phyloP scores from a whole-genome alignment of 1,140 invertebrate genomes.

The Orius insidiosus region DNA sequence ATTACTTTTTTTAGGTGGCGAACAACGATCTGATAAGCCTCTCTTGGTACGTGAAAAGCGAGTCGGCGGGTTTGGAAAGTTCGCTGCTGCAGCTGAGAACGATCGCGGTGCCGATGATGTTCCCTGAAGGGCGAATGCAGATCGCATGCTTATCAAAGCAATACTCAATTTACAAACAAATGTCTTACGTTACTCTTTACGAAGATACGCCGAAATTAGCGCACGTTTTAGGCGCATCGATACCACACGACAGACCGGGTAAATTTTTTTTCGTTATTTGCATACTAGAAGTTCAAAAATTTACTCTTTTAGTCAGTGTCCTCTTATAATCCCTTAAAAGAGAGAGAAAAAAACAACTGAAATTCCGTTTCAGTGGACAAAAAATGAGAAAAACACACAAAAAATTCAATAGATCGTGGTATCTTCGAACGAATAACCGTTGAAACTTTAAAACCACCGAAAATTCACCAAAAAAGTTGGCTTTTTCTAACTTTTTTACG shows the following conservation, averaged over 20 bases:
- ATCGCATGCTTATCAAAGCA: slow-evolving; percentile 28
- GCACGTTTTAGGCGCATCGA: slow-evolving; percentile 28
- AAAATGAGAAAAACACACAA: no score
- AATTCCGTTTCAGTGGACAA: no score
- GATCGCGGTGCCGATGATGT: slow-evolving; percentile 24
- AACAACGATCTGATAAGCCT: slow-evolving; percentile 6
- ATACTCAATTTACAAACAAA: slow-evolving; percentile 26
- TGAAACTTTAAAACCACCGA: no score
- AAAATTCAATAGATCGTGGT: no score
- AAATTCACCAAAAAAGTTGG: no score
- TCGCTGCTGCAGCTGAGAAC: slow-evolving; percentile 1
- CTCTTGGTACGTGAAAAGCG: slow-evolving; percentile 6
- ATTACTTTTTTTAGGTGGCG: slow-evolving; percentile 2
- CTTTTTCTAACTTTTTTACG: no score
- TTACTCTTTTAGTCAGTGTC: no score
- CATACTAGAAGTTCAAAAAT: no score
- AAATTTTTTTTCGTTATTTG: no score
- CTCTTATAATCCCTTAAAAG: no score
- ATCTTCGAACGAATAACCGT: no score
- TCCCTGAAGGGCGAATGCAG: slow-evolving; percentile 27
- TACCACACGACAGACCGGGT: slow-evolving; percentile 15
- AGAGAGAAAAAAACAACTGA: no score
- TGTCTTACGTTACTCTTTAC: slow-evolving; percentile 24
- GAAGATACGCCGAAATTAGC: slow-evolving; percentile 30
- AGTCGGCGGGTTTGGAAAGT: neutral